Base-by-base conservation (phyloP, 2,797 vertebrate species). In the Urophycis tenuis region DNA sequence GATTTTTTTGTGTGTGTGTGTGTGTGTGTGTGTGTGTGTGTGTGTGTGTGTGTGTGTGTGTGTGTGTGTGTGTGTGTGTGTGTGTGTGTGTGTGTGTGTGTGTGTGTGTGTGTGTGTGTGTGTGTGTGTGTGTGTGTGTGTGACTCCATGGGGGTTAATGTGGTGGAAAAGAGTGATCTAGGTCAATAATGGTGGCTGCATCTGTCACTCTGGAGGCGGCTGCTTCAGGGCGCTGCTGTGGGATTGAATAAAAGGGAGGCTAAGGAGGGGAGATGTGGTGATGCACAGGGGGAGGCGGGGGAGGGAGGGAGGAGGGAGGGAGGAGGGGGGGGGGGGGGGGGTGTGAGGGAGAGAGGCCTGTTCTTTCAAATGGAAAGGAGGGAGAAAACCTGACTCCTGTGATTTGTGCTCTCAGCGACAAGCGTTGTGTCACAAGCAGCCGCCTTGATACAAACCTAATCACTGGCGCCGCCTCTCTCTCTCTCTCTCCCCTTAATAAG, bases 151-250 rank as follows among this genome's bases (percentile, higher is more conserved):
- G 78, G 83, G 89, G 92, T 92, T 93, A 93, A 92, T 92, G 91
- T 90, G 88, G 86, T 89, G 90, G 90, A 91, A 92, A 92, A 90
- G 88, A 91, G 89, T 91, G 91, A 92, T 94, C 92, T 91, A 91
- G 91, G 91, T 92, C 92, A 92, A 87, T 80, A 88, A 83, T 86
- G 29, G 87, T 89, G 88, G 90, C 83, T 90, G 88, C 91, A 90
- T 93, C 91, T 91, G 91, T 92, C 90, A 90, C 87, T 79, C 71
- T 88, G 84, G 82, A 86, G 88, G 81, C 41, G 83, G 53, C 75
- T 25, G 78, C 85, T 91, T 86, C 79, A 85, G 81, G 85, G 89
- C 84, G 80, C 84, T 77, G 12, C 80, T 75, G 81, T 34, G 10
- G 71, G 7, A 72, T 80, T 81, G 87, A 90, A 89, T 91, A 88